These are phyloP conservation scores for Panurus biarmicus DNA, from an alignment of 2,113 vertebrate genomes.

Conservation along the genomic window DNA sequence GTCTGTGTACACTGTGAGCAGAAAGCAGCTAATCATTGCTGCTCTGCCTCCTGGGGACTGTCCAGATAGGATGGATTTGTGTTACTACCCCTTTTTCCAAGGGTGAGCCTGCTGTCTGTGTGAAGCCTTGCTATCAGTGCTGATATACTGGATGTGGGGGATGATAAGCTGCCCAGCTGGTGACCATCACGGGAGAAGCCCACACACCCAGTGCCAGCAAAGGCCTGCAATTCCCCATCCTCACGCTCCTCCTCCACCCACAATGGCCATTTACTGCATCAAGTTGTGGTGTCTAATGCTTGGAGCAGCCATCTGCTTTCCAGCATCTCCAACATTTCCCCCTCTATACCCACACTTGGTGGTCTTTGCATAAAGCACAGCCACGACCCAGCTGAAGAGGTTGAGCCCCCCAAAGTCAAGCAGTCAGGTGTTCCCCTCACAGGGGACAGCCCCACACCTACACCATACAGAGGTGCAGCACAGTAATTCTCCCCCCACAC, in stretches of 20 bases:
- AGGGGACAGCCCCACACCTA: background rate
- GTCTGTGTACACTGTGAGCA: background rate
- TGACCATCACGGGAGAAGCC: background rate
- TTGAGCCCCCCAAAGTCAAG: background rate
- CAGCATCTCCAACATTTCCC: background rate
- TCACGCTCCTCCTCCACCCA: background rate
- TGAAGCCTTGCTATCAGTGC: background rate
- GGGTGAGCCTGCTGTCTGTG: background rate
- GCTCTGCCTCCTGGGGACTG: background rate
- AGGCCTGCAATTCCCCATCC: background rate
- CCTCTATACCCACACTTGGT: background rate
- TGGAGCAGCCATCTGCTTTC: background rate
- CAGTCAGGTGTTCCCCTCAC: background rate
- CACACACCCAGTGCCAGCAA: background rate
- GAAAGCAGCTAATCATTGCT: background rate
- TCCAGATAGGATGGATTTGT: background rate
- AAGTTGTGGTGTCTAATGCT: background rate
- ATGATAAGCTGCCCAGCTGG: background rate
- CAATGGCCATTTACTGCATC: background rate
- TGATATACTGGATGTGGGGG: background rate
- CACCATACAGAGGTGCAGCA: fast-evolving
- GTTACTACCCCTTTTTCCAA: background rate
- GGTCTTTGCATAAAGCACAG: background rate
- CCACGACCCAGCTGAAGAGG: fast-evolving
- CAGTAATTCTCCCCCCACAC: background rate